phyloP scores from a whole-genome alignment of 1,140 invertebrate species.

The Procambarus virginalis region DNA sequence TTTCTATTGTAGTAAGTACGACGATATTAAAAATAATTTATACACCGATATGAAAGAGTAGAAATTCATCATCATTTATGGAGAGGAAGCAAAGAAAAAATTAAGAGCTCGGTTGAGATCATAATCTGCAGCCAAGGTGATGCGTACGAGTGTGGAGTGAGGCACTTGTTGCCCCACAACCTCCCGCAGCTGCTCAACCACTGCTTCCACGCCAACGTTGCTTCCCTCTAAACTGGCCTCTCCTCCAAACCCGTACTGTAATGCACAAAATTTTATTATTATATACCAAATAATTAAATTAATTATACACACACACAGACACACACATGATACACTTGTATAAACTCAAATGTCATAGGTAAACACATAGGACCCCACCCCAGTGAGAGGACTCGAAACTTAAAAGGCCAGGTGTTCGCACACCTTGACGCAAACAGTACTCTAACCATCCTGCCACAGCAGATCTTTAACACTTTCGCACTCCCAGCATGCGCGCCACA shows the following conservation, averaged over 20 bases:
- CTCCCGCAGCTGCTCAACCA: conserved; percentile 76
- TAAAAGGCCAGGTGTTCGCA: too few species aligned
- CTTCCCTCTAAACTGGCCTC: conserved; percentile 15
- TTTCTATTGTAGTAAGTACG: not conserved
- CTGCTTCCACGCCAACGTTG: conserved; percentile 74
- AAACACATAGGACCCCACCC: too few species aligned
- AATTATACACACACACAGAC: not conserved
- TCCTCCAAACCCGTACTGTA: conserved; percentile 19
- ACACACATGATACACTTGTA: conserved; percentile 7
- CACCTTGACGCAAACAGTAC: too few species aligned
- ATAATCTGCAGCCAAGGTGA: conserved; percentile 79
- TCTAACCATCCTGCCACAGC: too few species aligned
- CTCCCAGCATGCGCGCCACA: too few species aligned
- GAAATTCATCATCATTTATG: not conserved
- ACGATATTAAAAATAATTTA: not conserved
- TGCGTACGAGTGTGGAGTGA: conserved; percentile 75
- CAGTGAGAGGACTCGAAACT: too few species aligned
- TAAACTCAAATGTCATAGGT: not conserved
- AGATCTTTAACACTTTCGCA: too few species aligned
- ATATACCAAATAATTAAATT: not conserved
- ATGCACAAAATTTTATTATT: not conserved
- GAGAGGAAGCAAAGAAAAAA: conserved; percentile 73
- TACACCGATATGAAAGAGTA: not conserved
- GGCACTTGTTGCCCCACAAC: conserved; percentile 77
- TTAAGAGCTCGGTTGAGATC: conserved; percentile 79